Evolutionary conservation across 2,888 invertebrate species (phyloP).

Genomic region (Spodoptera littoralis): DNA sequence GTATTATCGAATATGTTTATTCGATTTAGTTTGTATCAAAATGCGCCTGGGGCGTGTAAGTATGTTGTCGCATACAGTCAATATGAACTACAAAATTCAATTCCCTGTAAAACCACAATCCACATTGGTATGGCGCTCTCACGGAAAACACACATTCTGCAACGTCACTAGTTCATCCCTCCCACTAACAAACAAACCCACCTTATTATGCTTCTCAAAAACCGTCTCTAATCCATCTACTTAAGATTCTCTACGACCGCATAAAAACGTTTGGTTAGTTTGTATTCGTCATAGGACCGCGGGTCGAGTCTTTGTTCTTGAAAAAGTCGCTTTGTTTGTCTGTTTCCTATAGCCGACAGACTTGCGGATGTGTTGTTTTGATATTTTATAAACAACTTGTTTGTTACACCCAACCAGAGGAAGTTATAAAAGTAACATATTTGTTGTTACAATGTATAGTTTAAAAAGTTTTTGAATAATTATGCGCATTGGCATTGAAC

Average conservation of each 20-base stretch:
- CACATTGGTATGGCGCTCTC: conserved; percentile 54
- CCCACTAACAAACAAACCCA: conserved; percentile 16
- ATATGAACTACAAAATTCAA: conserved; percentile 58
- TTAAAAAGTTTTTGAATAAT: conserved; percentile 42
- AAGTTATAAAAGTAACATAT: conserved; percentile 52
- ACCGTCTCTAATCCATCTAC: conserved; percentile 32
- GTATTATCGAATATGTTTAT: conserved; percentile 5
- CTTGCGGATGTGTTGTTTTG: conserved; percentile 67
- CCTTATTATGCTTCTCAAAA: conserved; percentile 33
- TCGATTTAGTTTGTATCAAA: conserved; percentile 15
- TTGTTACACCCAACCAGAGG: conserved; percentile 48
- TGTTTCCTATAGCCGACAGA: conserved; percentile 63
- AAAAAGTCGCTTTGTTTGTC: conserved; percentile 76
- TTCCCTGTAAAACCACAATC: conserved; percentile 57
- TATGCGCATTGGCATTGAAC: conserved; percentile 22
- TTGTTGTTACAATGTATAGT: conserved; percentile 22
- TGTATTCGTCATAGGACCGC: conserved; percentile 68
- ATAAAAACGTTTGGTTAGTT: conserved; percentile 59
- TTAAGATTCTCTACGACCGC: conserved; percentile 40
- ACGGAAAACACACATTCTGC: conserved; percentile 68
- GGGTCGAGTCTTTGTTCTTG: conserved; percentile 74
- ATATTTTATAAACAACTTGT: conserved; percentile 71
- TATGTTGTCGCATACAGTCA: conserved; percentile 5
- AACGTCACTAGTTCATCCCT: conserved; percentile 61
- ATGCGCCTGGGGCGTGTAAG: neutral